Percentiles rank a stretch among this genome's conserved stretches.
Conservation (phyloP, 2,113 vertebrate genomes). For the Galeopterus variegatus region DNA sequence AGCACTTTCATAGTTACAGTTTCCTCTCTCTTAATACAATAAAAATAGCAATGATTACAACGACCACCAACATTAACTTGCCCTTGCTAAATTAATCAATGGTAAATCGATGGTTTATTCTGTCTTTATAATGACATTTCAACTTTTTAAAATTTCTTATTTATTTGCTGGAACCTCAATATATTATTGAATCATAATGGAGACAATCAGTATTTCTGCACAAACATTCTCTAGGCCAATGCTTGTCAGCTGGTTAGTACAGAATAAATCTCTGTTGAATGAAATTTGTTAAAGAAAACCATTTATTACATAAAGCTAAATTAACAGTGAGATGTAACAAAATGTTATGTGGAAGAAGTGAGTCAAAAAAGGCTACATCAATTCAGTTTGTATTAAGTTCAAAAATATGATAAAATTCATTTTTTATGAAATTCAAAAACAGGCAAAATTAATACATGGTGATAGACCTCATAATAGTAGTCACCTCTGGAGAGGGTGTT, state of each 20-base stretch:
- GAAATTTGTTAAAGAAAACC: constrained; percentile 18
- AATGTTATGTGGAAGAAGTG: background rate
- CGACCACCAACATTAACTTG: background rate
- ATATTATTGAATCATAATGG: background rate
- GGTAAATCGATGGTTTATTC: background rate
- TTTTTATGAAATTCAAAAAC: constrained; percentile 35
- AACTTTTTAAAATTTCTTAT: background rate
- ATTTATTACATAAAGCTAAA: background rate
- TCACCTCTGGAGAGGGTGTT: background rate
- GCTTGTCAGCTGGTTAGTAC: background rate
- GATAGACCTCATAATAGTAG: background rate
- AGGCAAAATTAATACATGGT: background rate
- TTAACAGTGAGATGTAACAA: constrained; percentile 18
- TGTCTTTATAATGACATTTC: background rate
- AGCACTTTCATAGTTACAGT: background rate
- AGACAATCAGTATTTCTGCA: background rate
- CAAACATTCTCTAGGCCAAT: background rate
- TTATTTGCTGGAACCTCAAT: background rate
- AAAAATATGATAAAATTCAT: background rate
- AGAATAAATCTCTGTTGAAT: background rate
- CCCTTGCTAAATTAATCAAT: background rate
- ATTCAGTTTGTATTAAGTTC: constrained; percentile 33
- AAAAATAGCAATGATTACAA: background rate
- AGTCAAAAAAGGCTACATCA: background rate
- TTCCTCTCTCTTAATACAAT: background rate